Percentiles rank a stretch among this genome's conserved stretches.
Evolutionary conservation across 2,888 invertebrate genomes (phyloP).

Genomic region (Chloroclystis v-ata): DNA sequence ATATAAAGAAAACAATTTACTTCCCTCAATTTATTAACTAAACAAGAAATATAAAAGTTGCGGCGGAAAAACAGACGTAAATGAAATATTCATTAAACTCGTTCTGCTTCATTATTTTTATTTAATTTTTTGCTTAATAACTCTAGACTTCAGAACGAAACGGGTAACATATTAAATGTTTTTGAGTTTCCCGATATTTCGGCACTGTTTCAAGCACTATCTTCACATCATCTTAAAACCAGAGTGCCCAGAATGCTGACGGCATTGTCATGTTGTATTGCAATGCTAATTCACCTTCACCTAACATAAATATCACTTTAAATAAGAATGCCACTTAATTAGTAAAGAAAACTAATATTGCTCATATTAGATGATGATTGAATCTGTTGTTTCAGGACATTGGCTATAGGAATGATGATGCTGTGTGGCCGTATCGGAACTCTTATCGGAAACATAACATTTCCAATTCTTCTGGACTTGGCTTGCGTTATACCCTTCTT

Average conservation of each 20-base stretch:
- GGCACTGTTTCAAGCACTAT: too few species aligned
- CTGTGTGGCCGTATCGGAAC: conserved; percentile 48
- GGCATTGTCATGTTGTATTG: too few species aligned
- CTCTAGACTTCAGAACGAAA: too few species aligned
- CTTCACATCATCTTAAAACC: too few species aligned
- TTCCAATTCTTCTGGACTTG: conserved; percentile 49
- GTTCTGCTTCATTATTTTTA: neutral
- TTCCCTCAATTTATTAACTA: conserved; percentile 1
- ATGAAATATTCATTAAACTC: conserved; percentile 1
- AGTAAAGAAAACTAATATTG: too few species aligned
- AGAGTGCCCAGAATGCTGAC: too few species aligned
- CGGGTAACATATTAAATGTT: too few species aligned
- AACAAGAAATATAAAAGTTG: neutral
- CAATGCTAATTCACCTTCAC: too few species aligned
- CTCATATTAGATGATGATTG: too few species aligned
- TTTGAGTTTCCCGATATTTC: too few species aligned
- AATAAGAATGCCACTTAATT: too few species aligned
- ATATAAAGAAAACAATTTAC: neutral
- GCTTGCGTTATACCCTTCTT: conserved; percentile 53
- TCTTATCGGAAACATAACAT: conserved; percentile 46
- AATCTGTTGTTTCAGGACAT: conserved; percentile 39
- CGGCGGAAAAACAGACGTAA: neutral
- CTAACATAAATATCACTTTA: too few species aligned
- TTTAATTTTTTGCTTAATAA: neutral
- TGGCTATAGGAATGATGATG: conserved; percentile 55